Evolutionary conservation across 2,797 vertebrate genomes (phyloP).

Genomic region (Lophotriccus pileatus): DNA sequence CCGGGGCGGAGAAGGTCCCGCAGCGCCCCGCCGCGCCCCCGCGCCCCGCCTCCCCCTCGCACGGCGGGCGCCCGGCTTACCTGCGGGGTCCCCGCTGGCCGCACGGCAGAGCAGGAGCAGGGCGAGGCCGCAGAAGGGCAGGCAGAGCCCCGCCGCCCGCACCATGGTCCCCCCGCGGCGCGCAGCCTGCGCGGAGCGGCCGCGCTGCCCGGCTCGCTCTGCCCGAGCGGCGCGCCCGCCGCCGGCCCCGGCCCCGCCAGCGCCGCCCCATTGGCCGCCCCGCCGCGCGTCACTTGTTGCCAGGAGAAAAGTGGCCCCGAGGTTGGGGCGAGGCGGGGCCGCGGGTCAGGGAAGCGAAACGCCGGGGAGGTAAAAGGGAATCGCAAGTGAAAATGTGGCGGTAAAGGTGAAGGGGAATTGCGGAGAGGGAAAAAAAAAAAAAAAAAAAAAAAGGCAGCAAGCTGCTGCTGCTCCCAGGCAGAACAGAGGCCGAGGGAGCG

Average conservation of each 20-base stretch:
- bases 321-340: not conserved
- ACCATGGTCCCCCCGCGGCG: not conserved
- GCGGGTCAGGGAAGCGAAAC: no score
- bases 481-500: no score
- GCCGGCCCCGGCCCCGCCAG: not conserved
- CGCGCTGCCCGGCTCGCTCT: not conserved
- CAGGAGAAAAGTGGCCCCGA: not conserved
- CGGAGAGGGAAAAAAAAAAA: not conserved
- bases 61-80: not conserved
- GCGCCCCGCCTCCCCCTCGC: not conserved
- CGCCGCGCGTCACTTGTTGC: slow-evolving; percentile 25
- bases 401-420: not conserved
- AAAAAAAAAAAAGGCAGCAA: no score
- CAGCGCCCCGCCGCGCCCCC: not conserved
- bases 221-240: not conserved
- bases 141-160: not conserved
- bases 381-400: accelerated
- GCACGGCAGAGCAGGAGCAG: not conserved
- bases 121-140: not conserved
- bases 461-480: no score
- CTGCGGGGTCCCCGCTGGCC: not conserved
- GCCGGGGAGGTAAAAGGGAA: not conserved
- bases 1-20: no score
- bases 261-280: not conserved
- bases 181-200: not conserved